phyloP scores from a whole-genome alignment of 2,888 invertebrate genomes.

The Hypercompe scribonia region DNA sequence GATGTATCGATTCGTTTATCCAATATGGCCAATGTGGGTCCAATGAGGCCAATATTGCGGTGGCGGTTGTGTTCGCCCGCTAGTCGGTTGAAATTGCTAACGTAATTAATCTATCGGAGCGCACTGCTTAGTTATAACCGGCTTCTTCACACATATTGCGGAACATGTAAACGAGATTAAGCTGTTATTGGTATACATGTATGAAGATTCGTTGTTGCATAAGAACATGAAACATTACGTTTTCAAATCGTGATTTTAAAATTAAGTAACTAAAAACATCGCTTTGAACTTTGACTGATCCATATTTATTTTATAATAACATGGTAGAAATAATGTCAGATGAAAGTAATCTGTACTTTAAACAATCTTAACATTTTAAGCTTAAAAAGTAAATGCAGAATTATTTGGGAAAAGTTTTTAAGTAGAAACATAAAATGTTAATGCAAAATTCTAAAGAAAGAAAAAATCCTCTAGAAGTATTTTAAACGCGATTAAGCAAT shows the following conservation, averaged over 20 bases:
- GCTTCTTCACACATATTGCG: conserved; percentile 7
- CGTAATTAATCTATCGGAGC: conserved; percentile 42
- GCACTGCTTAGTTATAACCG: conserved; percentile 23
- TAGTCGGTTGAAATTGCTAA: conserved; percentile 39
- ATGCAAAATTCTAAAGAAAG: conserved; percentile 28
- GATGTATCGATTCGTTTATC: conserved; percentile 19
- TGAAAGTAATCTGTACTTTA: not conserved
- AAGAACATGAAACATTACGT: not conserved
- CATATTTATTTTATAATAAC: not conserved
- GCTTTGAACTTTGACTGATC: too few relatives aligned
- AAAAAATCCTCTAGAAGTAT: conserved; percentile 49
- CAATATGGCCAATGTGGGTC: conserved; percentile 20
- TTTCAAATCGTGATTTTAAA: not conserved
- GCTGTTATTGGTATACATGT: not conserved
- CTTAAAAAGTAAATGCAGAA: conserved; percentile 12
- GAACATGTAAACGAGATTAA: conserved; percentile 8
- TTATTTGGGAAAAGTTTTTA: conserved; percentile 5
- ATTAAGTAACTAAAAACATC: not conserved
- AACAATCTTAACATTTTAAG: not conserved
- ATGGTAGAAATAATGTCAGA: not conserved
- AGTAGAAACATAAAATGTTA: conserved; percentile 30
- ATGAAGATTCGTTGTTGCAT: not conserved
- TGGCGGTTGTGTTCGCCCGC: conserved; percentile 25
- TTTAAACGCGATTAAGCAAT: conserved; percentile 66
- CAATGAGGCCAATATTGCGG: conserved; percentile 31